Evolutionary conservation across 2,113 vertebrate genomes (phyloP).

Genomic region (Colinus virginianus): DNA sequence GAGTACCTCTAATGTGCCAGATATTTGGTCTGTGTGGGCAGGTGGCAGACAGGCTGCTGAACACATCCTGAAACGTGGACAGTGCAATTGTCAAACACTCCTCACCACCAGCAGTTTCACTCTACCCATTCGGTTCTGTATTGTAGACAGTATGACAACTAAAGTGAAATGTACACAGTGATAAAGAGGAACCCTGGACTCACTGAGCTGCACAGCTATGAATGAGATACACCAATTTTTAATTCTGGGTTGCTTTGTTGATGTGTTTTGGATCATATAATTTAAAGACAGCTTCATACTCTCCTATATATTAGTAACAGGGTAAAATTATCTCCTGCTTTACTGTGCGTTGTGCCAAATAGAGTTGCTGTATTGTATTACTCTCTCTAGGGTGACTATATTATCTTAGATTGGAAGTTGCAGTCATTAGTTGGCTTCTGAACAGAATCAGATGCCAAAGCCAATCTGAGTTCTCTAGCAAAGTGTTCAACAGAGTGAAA

Average conservation of each 20-base stretch:
- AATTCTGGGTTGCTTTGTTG: slow-evolving; percentile 25
- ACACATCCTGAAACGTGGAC: not conserved
- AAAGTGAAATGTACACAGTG: not conserved
- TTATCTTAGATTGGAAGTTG: slow-evolving; percentile 55
- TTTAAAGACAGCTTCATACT: slow-evolving; percentile 22
- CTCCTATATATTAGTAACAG: not conserved
- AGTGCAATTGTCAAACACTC: accelerated
- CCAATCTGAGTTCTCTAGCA: slow-evolving; percentile 52
- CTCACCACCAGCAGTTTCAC: not conserved
- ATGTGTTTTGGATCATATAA: slow-evolving; percentile 32
- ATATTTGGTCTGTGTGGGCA: not conserved
- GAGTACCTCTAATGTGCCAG: not conserved
- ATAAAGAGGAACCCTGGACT: not conserved
- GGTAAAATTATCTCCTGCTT: slow-evolving; percentile 53
- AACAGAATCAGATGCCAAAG: slow-evolving; percentile 60
- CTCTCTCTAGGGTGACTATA: slow-evolving; percentile 38
- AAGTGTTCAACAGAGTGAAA: slow-evolving; percentile 66
- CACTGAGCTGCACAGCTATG: not conserved
- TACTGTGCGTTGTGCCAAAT: slow-evolving; percentile 20
- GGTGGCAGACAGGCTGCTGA: not conserved
- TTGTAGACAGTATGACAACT: not conserved
- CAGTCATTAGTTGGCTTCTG: slow-evolving; percentile 65
- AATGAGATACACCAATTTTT: slow-evolving; percentile 10
- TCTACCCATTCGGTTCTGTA: not conserved
- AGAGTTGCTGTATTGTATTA: slow-evolving; percentile 31